phyloP scores from a whole-genome alignment of 2,113 vertebrate species.

The Hippopotamus amphibius region DNA sequence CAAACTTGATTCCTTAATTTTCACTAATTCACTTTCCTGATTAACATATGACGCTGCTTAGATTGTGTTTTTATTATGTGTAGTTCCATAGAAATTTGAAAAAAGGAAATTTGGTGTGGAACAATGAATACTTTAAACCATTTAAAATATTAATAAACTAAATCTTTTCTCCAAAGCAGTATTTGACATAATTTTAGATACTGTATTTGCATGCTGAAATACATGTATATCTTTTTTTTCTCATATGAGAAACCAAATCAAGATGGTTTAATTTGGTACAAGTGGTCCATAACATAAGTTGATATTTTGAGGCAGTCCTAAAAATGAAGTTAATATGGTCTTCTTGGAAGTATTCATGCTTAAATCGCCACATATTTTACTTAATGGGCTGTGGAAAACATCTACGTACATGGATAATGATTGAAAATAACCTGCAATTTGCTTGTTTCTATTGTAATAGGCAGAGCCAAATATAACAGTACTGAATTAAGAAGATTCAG shows the following conservation, averaged over 20 bases:
- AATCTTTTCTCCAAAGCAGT: background rate
- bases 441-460: background rate
- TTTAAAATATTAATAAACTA: background rate
- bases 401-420: background rate
- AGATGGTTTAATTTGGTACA: background rate
- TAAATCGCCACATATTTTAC: background rate
- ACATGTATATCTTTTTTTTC: background rate
- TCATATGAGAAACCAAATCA: background rate
- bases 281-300: background rate
- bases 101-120: background rate
- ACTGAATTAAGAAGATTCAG: background rate
- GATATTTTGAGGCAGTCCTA: background rate
- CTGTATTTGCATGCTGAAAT: background rate
- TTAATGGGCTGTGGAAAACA: background rate
- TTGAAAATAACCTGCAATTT: background rate
- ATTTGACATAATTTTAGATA: background rate
- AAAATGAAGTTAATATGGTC: background rate
- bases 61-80: background rate
- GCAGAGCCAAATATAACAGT: background rate
- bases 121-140: background rate
- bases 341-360: background rate
- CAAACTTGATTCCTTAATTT: background rate
- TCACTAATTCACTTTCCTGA: background rate
- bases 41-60: background rate
- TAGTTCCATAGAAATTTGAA: background rate